Evolutionary conservation across 1,140 invertebrate genomes (phyloP), one percentile per base, ranked within the genome.

Genomic region (Drosophila ironensis): DNA sequence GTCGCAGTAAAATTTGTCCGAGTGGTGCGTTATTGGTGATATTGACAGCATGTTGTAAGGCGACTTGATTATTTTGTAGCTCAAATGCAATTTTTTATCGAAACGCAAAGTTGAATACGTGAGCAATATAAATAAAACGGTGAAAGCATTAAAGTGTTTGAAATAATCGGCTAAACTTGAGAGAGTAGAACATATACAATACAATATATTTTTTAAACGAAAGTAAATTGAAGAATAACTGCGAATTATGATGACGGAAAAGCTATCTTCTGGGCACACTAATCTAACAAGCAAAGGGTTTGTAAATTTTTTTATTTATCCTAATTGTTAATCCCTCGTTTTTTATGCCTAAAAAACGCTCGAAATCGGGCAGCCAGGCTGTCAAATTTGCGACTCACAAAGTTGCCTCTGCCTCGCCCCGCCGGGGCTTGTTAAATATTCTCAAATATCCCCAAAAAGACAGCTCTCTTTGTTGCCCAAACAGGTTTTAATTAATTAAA

Each of bases 211-310:
- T 63, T 61, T 40, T 47, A 63, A 63, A 20, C 14, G n/a, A n/a
- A 48, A 40, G 14, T 63, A 60, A 37, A 46, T 20, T 48, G 47
- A 9, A 48, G 14, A 22, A 27, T 63, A 7, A 30, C 35, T 63
- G 56, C 24, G 24, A 46, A 70, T 46, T 59, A 92, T 92, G 92
- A 92, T 92, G 92, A 92, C 91, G 80, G 92, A 92, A 91, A 92
- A 91, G 91, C 91, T 92, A 89, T 91, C 90, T 90, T 88, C 91
- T 76, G 92, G 91, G 89, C 92, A 92, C 91, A 90, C 92, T 88
- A 92, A 91, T 84, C 90, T 91, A 86, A 90, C 92, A 77, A 91
- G 78, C 61, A 92, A 92, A 87, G 91, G 91, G 91, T 92, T 80
- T 70, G 91, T 91, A 68, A 51, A 41, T 56, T 38, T 12, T 50